Conservation (phyloP, 2,797 vertebrate species). For the Lutjanus campechanus region DNA sequence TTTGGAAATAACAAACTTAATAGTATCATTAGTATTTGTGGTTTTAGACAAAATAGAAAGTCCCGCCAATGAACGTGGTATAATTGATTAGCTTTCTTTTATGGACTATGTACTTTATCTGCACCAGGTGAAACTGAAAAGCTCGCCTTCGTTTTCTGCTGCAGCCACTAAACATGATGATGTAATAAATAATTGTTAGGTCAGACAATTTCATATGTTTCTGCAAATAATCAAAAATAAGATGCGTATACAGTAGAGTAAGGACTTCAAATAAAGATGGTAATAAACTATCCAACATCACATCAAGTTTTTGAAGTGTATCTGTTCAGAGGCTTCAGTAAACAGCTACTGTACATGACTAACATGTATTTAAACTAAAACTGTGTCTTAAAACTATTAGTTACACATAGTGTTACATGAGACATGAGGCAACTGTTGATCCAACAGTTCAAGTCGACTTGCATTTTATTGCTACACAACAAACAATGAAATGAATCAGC, state of each 20-base stretch:
- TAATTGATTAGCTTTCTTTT: not conserved
- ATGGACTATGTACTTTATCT: no score
- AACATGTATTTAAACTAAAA: slow-evolving; percentile 1
- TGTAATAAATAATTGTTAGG: not conserved
- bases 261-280: not conserved
- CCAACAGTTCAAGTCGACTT: slow-evolving; percentile 22
- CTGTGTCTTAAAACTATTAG: not conserved
- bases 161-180: not conserved
- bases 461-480: slow-evolving; percentile 39
- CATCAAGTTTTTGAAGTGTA: not conserved
- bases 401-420: not conserved
- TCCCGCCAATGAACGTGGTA: not conserved
- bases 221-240: not conserved
- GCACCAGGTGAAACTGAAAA: not conserved
- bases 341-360: slow-evolving; percentile 26
- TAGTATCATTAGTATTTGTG: not conserved
- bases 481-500: slow-evolving; percentile 51
- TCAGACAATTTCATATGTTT: not conserved
- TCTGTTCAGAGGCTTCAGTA: not conserved
- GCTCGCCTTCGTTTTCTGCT: not conserved
- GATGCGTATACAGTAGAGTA: not conserved
- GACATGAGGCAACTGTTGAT: slow-evolving; percentile 21
- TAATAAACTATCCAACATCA: not conserved
- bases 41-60: slow-evolving; percentile 10
- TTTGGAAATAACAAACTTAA: not conserved